Conservation (phyloP, 2,113 vertebrate species). For the Garra rufa region DNA sequence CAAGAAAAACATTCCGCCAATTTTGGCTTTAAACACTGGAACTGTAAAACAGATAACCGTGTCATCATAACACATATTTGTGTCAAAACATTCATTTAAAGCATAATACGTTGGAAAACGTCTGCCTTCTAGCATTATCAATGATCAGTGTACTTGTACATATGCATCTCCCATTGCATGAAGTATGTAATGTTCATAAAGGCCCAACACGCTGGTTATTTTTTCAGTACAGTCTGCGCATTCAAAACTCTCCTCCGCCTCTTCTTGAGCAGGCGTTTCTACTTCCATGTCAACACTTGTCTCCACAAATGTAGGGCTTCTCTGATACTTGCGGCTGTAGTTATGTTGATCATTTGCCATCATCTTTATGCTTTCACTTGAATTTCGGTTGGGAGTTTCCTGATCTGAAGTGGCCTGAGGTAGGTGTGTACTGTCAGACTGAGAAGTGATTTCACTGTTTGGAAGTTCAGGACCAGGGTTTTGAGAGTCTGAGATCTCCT, state of each 20-base stretch:
- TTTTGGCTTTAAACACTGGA: background rate
- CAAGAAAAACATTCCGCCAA: background rate
- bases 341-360: background rate
- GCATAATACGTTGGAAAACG: background rate
- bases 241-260: constrained; percentile 33
- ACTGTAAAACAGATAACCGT: constrained; percentile 4
- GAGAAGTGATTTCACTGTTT: background rate
- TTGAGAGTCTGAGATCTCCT: background rate
- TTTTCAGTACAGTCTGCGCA: constrained; percentile 53
- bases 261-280: background rate
- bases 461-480: background rate
- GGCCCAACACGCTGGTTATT: constrained; percentile 26
- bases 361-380: background rate
- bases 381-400: background rate
- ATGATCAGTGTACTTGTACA: constrained; percentile 11
- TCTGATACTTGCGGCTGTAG: background rate
- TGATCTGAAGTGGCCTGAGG: constrained; percentile 40
- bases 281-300: constrained; percentile 35
- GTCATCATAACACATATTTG: background rate
- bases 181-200: constrained; percentile 53
- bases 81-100: background rate
- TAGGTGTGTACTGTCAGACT: background rate
- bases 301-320: constrained; percentile 18
- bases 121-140: background rate
- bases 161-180: constrained; percentile 40